These are phyloP conservation scores for Atrina japonica DNA, from an alignment of 2,888 invertebrate species.

Conservation along the genomic window DNA sequence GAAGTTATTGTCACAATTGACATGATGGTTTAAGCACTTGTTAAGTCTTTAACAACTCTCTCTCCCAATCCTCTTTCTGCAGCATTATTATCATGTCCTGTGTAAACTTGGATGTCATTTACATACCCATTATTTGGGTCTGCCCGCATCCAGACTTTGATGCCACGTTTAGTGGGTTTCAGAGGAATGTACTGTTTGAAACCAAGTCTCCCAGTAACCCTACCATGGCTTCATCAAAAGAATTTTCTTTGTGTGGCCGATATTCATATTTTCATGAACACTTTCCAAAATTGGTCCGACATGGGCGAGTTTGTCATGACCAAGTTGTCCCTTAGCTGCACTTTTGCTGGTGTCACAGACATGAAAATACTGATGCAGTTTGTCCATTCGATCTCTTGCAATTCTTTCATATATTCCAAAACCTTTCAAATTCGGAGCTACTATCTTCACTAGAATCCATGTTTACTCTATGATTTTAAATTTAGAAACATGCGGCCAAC, in stretches of 20 bases:
- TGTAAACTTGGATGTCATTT: constrained; percentile 44
- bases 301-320: constrained; percentile 32
- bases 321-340: constrained; percentile 6
- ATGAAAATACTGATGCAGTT: constrained; percentile 11
- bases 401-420: too few species aligned
- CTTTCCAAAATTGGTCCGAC: constrained; percentile 25
- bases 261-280: constrained; percentile 9
- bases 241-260: constrained; percentile 14
- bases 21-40: constrained; percentile 4
- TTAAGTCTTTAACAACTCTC: constrained; percentile 17
- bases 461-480: too few species aligned
- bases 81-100: constrained; percentile 14
- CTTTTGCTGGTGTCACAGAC: constrained; percentile 10
- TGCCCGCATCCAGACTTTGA: constrained; percentile 48
- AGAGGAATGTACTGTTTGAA: constrained; percentile 43
- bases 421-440: too few species aligned
- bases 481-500: too few species aligned
- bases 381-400: too few species aligned
- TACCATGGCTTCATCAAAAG: constrained; percentile 38
- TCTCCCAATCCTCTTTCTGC: constrained; percentile 4
- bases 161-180: constrained; percentile 47
- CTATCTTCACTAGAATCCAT: too few species aligned
- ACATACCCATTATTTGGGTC: constrained; percentile 45
- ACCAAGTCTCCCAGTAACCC: constrained; percentile 31
- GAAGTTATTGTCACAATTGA: constrained; percentile 27